A percentile compares a stretch with the other conserved stretches of the same genome.
Evolutionary conservation across 2,113 vertebrate species (phyloP).

Genomic region (Orientallactaga bullata): DNA sequence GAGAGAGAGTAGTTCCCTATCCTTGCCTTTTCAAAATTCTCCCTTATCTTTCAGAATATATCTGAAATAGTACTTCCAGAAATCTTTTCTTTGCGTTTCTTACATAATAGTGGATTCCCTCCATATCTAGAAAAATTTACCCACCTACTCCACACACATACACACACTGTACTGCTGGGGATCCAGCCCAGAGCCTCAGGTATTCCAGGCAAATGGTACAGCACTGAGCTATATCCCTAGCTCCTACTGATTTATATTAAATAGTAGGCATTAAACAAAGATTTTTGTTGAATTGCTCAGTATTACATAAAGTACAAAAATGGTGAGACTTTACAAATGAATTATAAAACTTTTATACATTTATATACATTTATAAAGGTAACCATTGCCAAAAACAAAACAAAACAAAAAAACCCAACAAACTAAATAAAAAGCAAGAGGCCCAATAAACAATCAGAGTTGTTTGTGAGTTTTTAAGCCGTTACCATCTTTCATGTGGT

Average conservation of each 20-base stretch:
- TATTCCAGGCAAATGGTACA: background rate
- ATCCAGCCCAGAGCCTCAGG: background rate
- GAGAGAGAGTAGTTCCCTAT: background rate
- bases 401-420: background rate
- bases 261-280: conserved; percentile 21
- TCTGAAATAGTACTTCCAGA: conserved; percentile 16
- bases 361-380: conserved; percentile 55
- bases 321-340: conserved; percentile 26
- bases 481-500: conserved; percentile 83
- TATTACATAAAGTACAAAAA: conserved; percentile 37
- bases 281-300: conserved; percentile 24
- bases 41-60: background rate
- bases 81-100: conserved; percentile 33
- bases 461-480: conserved; percentile 81
- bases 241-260: background rate
- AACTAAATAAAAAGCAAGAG: conserved; percentile 46
- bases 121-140: background rate
- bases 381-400: conserved; percentile 54
- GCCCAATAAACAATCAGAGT: conserved; percentile 80
- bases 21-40: conserved; percentile 18
- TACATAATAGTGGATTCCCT: conserved; percentile 15
- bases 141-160: background rate
- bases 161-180: background rate
- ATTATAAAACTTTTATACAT: conserved; percentile 67
- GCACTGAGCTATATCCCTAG: background rate